Evolutionary conservation across 2,888 invertebrate species (phyloP).

Genomic region (Ennomos erosarius): DNA sequence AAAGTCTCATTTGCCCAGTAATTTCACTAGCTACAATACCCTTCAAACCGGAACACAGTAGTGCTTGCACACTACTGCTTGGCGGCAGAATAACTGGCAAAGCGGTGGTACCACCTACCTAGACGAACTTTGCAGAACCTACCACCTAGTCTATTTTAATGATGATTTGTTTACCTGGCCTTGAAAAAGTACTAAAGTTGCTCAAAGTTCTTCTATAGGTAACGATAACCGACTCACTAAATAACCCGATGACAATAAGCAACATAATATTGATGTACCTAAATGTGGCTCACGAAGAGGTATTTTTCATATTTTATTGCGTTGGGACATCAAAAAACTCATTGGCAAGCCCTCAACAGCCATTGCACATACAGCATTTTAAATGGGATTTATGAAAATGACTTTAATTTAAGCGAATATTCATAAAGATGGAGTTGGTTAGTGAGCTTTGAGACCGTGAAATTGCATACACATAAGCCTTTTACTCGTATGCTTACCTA

Average conservation of each 20-base stretch:
- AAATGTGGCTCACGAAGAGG: constrained; percentile 10
- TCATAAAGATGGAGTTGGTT: constrained; percentile 24
- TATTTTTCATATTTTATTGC: constrained; percentile 22
- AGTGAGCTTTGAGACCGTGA: constrained; percentile 25
- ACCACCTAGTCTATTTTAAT: no score
- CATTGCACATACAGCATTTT: constrained; percentile 22
- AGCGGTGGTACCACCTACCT: no score
- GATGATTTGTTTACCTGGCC: no score
- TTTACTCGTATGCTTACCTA: constrained; percentile 8
- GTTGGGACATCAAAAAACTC: constrained; percentile 16
- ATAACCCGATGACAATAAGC: background rate
- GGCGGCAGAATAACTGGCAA: no score
- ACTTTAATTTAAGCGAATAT: constrained; percentile 26
- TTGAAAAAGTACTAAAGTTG: no score
- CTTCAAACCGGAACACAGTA: no score
- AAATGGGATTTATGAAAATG: constrained; percentile 37
- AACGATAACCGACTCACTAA: no score
- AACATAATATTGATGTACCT: constrained; percentile 6
- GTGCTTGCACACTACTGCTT: no score
- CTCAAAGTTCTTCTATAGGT: no score
- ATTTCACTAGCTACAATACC: no score
- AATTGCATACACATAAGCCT: constrained; percentile 32
- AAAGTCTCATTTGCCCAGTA: no score
- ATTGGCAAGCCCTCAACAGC: constrained; percentile 36
- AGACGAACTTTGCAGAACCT: no score